A percentile compares a stretch with the other conserved stretches of the same genome.
Evolutionary conservation across 2,888 invertebrate genomes (phyloP).

Genomic region (Cartodere bifasciata): DNA sequence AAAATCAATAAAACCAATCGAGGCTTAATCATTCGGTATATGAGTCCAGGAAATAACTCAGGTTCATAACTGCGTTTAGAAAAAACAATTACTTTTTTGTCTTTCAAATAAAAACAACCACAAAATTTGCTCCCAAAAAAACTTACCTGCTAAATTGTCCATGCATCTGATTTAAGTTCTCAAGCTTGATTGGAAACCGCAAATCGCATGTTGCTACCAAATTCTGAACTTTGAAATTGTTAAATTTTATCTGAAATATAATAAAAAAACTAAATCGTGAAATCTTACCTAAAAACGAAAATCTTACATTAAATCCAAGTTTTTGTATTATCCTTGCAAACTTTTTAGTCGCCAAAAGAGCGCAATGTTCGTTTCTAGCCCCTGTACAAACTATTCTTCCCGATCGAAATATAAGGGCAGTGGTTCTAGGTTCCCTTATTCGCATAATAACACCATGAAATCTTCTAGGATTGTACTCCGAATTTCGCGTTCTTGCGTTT

Average conservation of each 20-base stretch:
- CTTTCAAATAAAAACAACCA: not conserved
- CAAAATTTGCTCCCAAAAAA: constrained; percentile 4
- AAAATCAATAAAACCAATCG: constrained; percentile 93
- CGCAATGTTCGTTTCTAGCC: constrained; percentile 63
- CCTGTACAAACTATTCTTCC: constrained; percentile 78
- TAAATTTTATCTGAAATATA: constrained; percentile 54
- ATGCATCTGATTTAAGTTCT: constrained; percentile 60
- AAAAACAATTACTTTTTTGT: constrained; percentile 2
- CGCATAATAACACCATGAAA: constrained; percentile 78
- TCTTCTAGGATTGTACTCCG: constrained; percentile 71
- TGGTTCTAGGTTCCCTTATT: constrained; percentile 63
- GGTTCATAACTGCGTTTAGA: constrained; percentile 72
- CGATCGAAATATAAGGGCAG: constrained; percentile 63
- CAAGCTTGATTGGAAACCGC: constrained; percentile 59
- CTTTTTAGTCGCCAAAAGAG: constrained; percentile 64
- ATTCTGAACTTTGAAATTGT: constrained; percentile 68
- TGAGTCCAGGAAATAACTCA: constrained; percentile 95
- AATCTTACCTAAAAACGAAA: constrained; percentile 13
- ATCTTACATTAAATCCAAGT: constrained; percentile 58
- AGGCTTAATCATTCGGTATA: constrained; percentile 95
- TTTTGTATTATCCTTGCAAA: constrained; percentile 75
- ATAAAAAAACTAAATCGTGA: constrained; percentile 1
- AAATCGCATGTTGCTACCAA: constrained; percentile 65
- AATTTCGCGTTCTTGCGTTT: constrained; percentile 66
- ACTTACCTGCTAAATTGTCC: constrained; percentile 46